Percentiles rank a stretch among this genome's conserved stretches.
phyloP scores from a whole-genome alignment of 2,797 vertebrate genomes.

The Chloroceryle inda region DNA sequence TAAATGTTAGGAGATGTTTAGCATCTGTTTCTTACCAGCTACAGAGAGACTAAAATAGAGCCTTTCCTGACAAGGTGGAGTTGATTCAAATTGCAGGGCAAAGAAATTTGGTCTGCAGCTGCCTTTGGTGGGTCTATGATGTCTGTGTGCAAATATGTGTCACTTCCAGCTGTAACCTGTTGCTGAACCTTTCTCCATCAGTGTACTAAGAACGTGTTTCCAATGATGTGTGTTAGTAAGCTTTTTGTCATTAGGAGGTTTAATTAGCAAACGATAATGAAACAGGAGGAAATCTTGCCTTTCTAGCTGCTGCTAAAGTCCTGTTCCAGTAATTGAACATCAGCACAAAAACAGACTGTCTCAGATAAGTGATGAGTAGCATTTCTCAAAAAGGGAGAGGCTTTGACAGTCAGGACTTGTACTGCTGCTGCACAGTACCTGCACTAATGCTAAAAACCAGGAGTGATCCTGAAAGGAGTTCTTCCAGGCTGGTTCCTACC shows the following conservation, averaged over 20 bases:
- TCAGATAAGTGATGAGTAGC: background rate
- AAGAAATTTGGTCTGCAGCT: background rate
- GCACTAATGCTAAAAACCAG: background rate
- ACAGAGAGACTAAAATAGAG: background rate
- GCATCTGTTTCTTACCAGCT: slow-evolving; percentile 41
- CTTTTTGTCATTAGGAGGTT: background rate
- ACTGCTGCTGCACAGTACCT: background rate
- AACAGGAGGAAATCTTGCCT: background rate
- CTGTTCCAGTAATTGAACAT: background rate
- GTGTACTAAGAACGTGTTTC: background rate
- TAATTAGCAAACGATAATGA: slow-evolving; percentile 14
- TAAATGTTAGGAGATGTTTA: background rate
- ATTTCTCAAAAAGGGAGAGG: background rate
- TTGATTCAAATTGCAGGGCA: background rate
- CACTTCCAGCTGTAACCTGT: background rate
- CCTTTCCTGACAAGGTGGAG: background rate
- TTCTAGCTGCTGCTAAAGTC: background rate
- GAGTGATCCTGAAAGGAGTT: background rate
- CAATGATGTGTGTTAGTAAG: background rate
- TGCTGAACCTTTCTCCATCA: background rate
- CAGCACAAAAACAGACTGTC: background rate
- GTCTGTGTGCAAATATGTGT: background rate
- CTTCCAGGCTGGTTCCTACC: background rate
- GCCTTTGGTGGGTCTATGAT: background rate
- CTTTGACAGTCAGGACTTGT: background rate